Evolutionary conservation across 2,113 vertebrate genomes (phyloP).

Genomic region (Pseudopodoces humilis): DNA sequence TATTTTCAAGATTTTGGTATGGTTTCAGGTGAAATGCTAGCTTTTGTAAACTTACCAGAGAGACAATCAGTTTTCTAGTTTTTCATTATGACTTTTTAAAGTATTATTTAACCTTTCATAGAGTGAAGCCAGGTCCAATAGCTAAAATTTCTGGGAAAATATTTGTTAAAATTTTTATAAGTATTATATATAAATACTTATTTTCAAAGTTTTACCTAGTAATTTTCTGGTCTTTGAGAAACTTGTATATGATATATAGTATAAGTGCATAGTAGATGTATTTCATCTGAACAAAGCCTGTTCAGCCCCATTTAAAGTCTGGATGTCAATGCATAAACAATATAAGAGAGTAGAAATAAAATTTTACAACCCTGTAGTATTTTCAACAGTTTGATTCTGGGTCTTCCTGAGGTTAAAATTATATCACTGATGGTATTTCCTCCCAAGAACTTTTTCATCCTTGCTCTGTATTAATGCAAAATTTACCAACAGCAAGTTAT

Average conservation of each 20-base stretch:
- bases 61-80: background rate
- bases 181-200: background rate
- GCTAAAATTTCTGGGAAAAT: background rate
- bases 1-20: background rate
- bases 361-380: background rate
- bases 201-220: background rate
- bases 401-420: background rate
- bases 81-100: background rate
- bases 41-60: background rate
- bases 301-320: background rate
- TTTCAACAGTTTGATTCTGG: background rate
- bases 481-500: background rate
- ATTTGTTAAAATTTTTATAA: background rate
- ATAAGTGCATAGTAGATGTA: background rate
- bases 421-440: background rate
- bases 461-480: background rate
- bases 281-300: background rate
- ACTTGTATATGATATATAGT: background rate
- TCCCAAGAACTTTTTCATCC: background rate
- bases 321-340: background rate
- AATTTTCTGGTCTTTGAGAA: background rate
- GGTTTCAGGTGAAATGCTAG: background rate
- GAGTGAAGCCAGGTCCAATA: accelerated
- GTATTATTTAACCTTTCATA: background rate
- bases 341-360: background rate